Evolutionary conservation across 2,888 invertebrate species (phyloP).

Genomic region (Sinopyrophorus schimmeli): DNA sequence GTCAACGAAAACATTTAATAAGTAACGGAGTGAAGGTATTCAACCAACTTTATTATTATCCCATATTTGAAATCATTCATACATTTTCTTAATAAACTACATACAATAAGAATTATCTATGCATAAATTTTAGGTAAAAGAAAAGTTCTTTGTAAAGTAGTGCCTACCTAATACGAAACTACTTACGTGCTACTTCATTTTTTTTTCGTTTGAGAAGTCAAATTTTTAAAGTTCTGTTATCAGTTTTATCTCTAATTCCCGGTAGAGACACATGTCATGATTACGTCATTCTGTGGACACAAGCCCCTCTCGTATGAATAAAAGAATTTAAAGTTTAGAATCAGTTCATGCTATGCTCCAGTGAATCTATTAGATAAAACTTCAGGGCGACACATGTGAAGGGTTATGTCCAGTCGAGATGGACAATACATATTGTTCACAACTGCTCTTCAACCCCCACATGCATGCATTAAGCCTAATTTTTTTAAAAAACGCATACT

Average conservation of each 20-base stretch:
- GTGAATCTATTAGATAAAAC: slow-evolving; percentile 34
- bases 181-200: no score
- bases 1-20: slow-evolving; percentile 46
- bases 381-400: slow-evolving; percentile 32
- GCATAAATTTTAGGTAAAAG: no score
- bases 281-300: slow-evolving; percentile 33
- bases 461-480: slow-evolving; percentile 17
- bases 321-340: slow-evolving; percentile 37
- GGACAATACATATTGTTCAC: slow-evolving; percentile 34
- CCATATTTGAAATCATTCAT: no score
- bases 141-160: no score
- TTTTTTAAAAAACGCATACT: slow-evolving; percentile 21
- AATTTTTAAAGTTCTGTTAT: slow-evolving; percentile 25
- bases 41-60: slow-evolving; percentile 31
- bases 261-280: slow-evolving; percentile 34
- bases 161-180: no score
- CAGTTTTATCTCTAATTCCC: slow-evolving; percentile 30
- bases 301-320: slow-evolving; percentile 29
- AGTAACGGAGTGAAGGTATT: slow-evolving; percentile 35
- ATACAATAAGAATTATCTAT: no score
- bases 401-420: slow-evolving; percentile 34
- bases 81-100: no score
- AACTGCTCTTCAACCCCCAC: slow-evolving; percentile 32
- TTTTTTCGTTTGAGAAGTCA: no score
- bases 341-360: slow-evolving; percentile 38